These are phyloP conservation scores for Dendroctonus ponderosae DNA, from an alignment of 1,140 invertebrate species.

Conservation along the genomic window DNA sequence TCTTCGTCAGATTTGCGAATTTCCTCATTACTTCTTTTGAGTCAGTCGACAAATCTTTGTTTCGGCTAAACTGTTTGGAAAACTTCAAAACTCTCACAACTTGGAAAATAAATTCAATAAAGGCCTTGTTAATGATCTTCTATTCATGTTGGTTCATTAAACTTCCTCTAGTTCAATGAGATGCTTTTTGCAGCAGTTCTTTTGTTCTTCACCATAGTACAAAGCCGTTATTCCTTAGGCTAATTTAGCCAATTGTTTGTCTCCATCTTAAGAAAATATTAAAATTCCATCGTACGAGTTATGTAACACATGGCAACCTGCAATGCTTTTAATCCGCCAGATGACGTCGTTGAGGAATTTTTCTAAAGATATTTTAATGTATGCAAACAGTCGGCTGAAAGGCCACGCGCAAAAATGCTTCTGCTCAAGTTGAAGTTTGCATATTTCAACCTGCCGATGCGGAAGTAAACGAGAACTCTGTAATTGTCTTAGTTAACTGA, in stretches of 20 bases:
- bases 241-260: conserved; percentile 17
- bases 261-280: conserved; percentile 10
- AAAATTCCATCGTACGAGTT: conserved; percentile 15
- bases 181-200: conserved; percentile 4
- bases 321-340: conserved; percentile 19
- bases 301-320: conserved; percentile 30
- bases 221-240: conserved; percentile 2
- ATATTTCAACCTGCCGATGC: background rate
- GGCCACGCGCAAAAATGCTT: conserved; percentile 10
- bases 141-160: conserved; percentile 7
- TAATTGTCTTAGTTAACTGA: conserved; percentile 15
- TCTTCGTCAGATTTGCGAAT: no score
- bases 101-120: no score
- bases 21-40: no score
- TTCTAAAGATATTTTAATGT: conserved; percentile 23
- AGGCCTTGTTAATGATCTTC: no score
- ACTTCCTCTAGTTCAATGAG: conserved; percentile 8
- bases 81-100: no score
- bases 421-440: conserved; percentile 9
- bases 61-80: no score
- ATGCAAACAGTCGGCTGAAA: conserved; percentile 28
- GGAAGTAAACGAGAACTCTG: conserved; percentile 1
- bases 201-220: background rate
- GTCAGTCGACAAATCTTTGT: no score
- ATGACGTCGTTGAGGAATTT: conserved; percentile 17